A percentile compares a stretch with the other conserved stretches of the same genome.
phyloP scores from a whole-genome alignment of 2,113 vertebrate genomes.

The Rissa tridactyla region DNA sequence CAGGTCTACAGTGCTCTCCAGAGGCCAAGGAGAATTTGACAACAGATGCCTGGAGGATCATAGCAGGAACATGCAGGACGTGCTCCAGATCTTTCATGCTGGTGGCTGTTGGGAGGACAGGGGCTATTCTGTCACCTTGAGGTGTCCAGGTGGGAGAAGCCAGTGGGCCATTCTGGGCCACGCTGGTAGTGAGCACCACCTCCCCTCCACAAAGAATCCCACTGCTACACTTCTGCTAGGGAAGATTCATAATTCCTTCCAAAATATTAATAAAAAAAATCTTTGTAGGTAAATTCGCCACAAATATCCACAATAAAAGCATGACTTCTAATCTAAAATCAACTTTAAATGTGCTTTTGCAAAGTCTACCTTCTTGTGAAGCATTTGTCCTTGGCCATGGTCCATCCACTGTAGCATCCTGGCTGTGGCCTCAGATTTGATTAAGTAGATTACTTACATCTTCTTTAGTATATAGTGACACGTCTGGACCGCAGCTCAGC shows the following conservation, averaged over 20 bases:
- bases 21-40: not conserved
- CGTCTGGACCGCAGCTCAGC: not conserved
- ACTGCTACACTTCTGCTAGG: not conserved
- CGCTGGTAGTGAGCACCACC: not conserved
- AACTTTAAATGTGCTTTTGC: not conserved
- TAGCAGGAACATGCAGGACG: not conserved
- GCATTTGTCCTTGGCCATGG: not conserved
- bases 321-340: not conserved
- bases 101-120: not conserved
- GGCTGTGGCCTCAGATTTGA: not conserved
- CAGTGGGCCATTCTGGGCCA: not conserved
- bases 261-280: not conserved
- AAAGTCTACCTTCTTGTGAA: not conserved
- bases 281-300: not conserved
- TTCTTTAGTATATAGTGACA: not conserved
- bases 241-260: not conserved
- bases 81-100: not conserved
- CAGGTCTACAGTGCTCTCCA: not conserved
- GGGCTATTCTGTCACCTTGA: not conserved
- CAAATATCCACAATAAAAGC: not conserved
- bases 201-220: not conserved
- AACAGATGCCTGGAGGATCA: not conserved
- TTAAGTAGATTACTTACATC: not conserved
- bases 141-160: not conserved
- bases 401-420: not conserved